phyloP scores from a whole-genome alignment of 1,140 invertebrate species.

The Bombus consobrinus region DNA sequence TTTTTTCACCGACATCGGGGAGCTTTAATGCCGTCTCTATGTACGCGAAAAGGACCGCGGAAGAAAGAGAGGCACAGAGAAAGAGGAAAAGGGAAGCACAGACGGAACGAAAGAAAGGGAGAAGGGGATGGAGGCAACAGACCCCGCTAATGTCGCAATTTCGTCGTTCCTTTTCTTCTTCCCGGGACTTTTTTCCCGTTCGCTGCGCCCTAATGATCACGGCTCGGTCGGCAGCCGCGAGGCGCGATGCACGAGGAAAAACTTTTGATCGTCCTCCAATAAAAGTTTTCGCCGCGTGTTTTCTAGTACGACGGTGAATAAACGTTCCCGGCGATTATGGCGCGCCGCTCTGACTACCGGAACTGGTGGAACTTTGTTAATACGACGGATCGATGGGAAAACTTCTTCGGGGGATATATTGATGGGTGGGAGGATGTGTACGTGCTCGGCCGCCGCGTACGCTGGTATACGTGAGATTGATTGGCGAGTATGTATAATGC shows the following conservation, averaged over 20 bases:
- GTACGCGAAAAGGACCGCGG: conserved; percentile 3
- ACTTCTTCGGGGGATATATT: conserved; percentile 44
- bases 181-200: conserved; percentile 37
- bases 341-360: conserved; percentile 59
- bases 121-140: conserved; percentile 41
- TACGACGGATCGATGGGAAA: conserved; percentile 63
- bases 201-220: conserved; percentile 73
- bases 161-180: conserved; percentile 71
- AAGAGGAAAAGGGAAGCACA: not conserved
- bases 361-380: conserved; percentile 66
- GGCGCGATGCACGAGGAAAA: conserved; percentile 60
- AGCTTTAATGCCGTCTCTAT: conserved; percentile 55
- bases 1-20: conserved; percentile 23
- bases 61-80: no score
- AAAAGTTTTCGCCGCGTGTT: conserved; percentile 78
- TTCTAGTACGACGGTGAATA: conserved; percentile 73
- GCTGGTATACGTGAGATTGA: conserved; percentile 35
- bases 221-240: conserved; percentile 28
- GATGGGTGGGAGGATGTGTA: conserved; percentile 1
- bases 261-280: conserved; percentile 79
- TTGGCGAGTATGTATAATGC: conserved; percentile 48
- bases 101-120: conserved; percentile 2
- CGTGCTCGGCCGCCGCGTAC: not conserved
- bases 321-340: conserved; percentile 78
- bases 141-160: conserved; percentile 78